A percentile compares a stretch with the other conserved stretches of the same genome.
Evolutionary conservation across 2,797 vertebrate genomes (phyloP).

Genomic region (Oreortyx pictus): DNA sequence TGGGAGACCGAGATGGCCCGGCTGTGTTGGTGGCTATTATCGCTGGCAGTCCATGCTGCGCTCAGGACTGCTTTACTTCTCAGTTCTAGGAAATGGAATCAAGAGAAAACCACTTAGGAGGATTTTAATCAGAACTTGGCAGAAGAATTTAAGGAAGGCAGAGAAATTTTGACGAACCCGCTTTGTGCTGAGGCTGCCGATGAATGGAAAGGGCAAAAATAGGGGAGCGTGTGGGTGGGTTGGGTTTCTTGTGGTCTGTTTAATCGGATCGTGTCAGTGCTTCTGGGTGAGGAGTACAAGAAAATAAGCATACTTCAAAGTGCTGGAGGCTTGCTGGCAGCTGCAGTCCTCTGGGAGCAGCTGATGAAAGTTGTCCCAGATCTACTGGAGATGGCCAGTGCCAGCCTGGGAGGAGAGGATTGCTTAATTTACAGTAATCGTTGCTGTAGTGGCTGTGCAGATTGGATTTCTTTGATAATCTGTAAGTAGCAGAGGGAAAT

Average conservation of each 20-base stretch:
- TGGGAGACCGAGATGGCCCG: not conserved
- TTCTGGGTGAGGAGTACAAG: not conserved
- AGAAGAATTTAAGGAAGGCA: constrained; percentile 52
- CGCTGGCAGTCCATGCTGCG: not conserved
- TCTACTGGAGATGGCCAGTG: not conserved
- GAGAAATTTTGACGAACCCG: not conserved
- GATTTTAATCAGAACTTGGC: constrained; percentile 61
- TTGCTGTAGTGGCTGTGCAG: not conserved
- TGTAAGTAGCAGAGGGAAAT: not conserved
- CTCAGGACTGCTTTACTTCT: not conserved
- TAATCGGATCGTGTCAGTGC: constrained; percentile 14
- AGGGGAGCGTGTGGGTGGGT: not conserved
- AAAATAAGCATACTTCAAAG: not conserved
- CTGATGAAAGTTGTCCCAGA: not conserved
- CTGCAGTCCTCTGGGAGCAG: not conserved
- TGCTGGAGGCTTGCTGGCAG: not conserved
- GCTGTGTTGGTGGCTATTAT: not conserved
- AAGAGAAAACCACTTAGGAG: constrained; percentile 47
- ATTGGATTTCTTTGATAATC: not conserved
- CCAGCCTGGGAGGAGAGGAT: not conserved
- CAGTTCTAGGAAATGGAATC: constrained; percentile 52
- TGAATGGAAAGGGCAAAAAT: constrained; percentile 31
- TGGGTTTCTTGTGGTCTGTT: constrained; percentile 13
- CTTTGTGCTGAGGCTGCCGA: not conserved
- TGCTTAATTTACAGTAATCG: not conserved